Conservation (phyloP, 2,888 invertebrate genomes). For the Pyrrhosoma nymphula region DNA sequence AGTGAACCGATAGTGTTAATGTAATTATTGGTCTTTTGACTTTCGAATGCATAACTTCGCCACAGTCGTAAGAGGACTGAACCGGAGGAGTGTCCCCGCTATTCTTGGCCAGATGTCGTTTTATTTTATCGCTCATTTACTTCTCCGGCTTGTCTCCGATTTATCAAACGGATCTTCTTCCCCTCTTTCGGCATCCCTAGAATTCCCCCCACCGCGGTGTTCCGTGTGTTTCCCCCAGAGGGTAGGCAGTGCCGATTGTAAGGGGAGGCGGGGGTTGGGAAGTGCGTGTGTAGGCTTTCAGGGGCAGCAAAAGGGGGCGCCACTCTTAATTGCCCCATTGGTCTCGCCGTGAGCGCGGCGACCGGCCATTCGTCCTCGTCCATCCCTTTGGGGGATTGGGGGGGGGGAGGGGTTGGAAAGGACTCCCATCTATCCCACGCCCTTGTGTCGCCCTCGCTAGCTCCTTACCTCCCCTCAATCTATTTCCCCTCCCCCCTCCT, state of each 20-base stretch:
- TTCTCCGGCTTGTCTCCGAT: neutral
- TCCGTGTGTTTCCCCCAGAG: neutral
- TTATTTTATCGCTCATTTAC: neutral
- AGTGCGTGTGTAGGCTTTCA: neutral
- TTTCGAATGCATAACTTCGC: too few species aligned
- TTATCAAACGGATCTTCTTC: neutral
- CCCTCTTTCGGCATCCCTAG: neutral
- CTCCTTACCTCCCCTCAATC: conserved; percentile 3
- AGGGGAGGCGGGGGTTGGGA: neutral
- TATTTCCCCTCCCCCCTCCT: neutral
- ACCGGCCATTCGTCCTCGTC: neutral
- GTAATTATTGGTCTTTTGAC: too few species aligned
- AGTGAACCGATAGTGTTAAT: too few species aligned
- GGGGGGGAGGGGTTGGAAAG: neutral
- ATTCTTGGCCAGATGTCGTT: neutral
- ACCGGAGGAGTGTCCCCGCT: neutral
- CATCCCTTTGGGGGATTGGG: neutral
- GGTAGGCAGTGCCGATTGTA: too few species aligned
- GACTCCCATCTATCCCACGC: neutral
- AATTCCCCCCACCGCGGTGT: neutral
- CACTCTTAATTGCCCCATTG: conserved; percentile 11
- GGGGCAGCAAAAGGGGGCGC: neutral
- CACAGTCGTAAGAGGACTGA: too few species aligned
- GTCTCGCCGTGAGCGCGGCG: neutral
- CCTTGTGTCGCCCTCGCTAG: neutral